Percentiles rank a stretch among this genome's conserved stretches.
Evolutionary conservation across 2,113 vertebrate genomes (phyloP).

Genomic region (Miniopterus natalensis): DNA sequence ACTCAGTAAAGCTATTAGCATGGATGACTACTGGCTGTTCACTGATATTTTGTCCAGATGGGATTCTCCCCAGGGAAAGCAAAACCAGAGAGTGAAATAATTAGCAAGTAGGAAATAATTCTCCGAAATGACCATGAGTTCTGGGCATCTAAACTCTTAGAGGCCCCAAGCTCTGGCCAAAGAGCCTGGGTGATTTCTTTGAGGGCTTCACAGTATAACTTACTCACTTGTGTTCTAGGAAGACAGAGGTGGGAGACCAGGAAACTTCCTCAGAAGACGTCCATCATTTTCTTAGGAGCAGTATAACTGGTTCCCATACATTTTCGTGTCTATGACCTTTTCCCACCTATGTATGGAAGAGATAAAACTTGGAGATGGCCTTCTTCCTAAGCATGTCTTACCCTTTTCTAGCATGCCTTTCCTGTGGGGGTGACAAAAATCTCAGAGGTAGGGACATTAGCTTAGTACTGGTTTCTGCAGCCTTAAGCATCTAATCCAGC

Average conservation of each 20-base stretch:
- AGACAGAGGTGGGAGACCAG: not conserved
- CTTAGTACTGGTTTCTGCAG: not conserved
- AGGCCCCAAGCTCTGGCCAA: not conserved
- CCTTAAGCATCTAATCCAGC: not conserved
- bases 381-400: not conserved
- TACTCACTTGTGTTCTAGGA: not conserved
- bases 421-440: not conserved
- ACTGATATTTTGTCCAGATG: conserved; percentile 42
- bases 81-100: conserved; percentile 60
- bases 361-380: not conserved
- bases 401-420: not conserved
- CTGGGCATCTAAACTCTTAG: not conserved
- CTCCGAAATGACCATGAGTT: not conserved
- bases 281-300: not conserved
- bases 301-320: not conserved
- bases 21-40: conserved; percentile 86
- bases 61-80: conserved; percentile 26
- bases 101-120: not conserved
- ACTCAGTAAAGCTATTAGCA: conserved; percentile 90
- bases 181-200: not conserved
- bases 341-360: not conserved
- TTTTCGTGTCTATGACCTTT: not conserved
- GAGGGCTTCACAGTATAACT: not conserved
- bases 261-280: not conserved
- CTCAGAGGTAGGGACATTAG: not conserved